Percentiles rank a stretch among this genome's conserved stretches.
phyloP scores from a whole-genome alignment of 2,797 vertebrate genomes.

The Petrocephalus sullivani region DNA sequence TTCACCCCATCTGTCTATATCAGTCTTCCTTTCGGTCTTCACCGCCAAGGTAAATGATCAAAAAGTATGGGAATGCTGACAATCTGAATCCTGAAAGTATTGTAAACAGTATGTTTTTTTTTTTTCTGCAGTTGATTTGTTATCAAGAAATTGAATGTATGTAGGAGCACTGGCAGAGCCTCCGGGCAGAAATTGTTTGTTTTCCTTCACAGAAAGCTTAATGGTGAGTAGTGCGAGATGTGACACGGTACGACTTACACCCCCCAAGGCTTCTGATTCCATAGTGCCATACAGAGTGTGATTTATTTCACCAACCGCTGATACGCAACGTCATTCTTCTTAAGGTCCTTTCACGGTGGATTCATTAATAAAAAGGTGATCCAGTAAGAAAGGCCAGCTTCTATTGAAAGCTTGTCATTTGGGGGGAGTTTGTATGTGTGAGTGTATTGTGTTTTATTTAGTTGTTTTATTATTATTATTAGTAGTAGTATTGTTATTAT shows the following conservation, averaged over 20 bases:
- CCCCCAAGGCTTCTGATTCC: constrained; percentile 40
- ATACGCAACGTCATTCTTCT: constrained; percentile 50
- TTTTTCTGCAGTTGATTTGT: constrained; percentile 42
- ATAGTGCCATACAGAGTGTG: constrained; percentile 55
- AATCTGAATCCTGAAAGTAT: constrained; percentile 42
- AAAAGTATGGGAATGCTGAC: constrained; percentile 49
- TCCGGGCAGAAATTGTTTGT: constrained; percentile 22
- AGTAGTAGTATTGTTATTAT: background rate
- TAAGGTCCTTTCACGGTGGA: constrained; percentile 36
- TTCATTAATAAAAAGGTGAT: constrained; percentile 63
- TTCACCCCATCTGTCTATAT: constrained; percentile 45
- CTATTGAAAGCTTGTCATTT: constrained; percentile 47
- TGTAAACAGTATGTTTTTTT: constrained; percentile 64
- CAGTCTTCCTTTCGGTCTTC: constrained; percentile 52
- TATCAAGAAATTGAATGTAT: constrained; percentile 22
- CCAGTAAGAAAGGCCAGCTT: constrained; percentile 46
- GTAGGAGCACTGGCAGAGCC: background rate
- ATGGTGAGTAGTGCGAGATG: background rate
- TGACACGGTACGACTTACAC: constrained; percentile 24
- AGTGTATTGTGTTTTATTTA: background rate
- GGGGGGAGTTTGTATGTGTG: constrained; percentile 43
- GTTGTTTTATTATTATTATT: background rate
- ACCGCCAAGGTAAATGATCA: constrained; percentile 54
- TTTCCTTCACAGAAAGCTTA: constrained; percentile 20
- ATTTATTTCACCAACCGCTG: constrained; percentile 61